Evolutionary conservation across 2,888 invertebrate genomes (phyloP), one percentile per base, ranked within the genome.

Genomic region (Ceriagrion tenellum): DNA sequence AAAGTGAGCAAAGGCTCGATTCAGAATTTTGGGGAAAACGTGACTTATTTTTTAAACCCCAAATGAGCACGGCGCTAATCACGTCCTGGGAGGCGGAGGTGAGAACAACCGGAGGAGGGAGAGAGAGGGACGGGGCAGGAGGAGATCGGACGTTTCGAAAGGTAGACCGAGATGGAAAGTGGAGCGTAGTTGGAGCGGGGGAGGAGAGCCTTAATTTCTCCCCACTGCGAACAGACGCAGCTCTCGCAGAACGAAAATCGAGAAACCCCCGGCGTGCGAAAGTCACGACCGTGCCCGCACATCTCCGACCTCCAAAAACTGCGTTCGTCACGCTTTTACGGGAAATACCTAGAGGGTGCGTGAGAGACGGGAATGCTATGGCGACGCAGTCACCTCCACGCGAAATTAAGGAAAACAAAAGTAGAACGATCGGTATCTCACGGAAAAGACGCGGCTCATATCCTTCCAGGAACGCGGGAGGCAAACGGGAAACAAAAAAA

Each of bases 101-200:
- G 63, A 40, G 40, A 91, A 26, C 30, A n/a, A 30, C 8, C n/a
- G 30, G 89, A 10, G 2, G 59, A 56, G 35, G 91, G 74, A 35
- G 13, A n/a, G n/a, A n/a, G n/a, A n/a, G n/a, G 10, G 8, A 30
- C n/a, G n/a, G 8, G 20, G 74, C 30, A 81, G 30, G 30, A 35
- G 13, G 35, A 35, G 81, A 81, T 30, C 81, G 81, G 81, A 81
- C 30, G 16, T 81, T 81, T 35, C 81, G 81, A 35, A 26, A 81
- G 35, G 81, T n/a, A 81, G 81, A 81, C 81, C 81, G 81, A 81
- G 81, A 81, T 35, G 81, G 81, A 81, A 81, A 81, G 81, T 81
- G 81, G 81, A 81, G 81, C 81, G 81, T 81, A 30, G 81, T 81
- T 10, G n/a, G n/a, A n/a, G 81, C 69, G n/a, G 69, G 69, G 81